Conservation (phyloP, 1,140 invertebrate species). For the Dendrolimus punctatus region DNA sequence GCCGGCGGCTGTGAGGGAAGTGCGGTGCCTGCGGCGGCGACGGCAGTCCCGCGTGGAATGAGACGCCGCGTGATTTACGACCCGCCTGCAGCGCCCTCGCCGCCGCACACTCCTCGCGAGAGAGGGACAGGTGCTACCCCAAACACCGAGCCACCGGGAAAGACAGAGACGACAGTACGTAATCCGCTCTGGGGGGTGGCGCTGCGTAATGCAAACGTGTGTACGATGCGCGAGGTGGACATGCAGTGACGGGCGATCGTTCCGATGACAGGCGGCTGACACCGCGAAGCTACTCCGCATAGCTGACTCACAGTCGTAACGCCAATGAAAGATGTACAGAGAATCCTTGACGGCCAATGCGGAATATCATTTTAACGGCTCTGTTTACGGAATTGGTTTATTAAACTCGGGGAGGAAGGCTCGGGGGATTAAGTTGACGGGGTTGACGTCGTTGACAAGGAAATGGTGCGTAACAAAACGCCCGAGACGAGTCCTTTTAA, state of each 20-base stretch:
- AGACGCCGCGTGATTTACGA: constrained; percentile 70
- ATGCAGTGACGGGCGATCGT: constrained; percentile 63
- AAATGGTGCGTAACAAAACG: constrained; percentile 50
- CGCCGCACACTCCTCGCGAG: constrained; percentile 45
- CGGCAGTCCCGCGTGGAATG: constrained; percentile 70
- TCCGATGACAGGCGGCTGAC: constrained; percentile 58
- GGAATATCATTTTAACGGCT: constrained; percentile 29
- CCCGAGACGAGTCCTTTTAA: constrained; percentile 48
- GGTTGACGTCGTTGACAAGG: constrained; percentile 44
- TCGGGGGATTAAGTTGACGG: constrained; percentile 37
- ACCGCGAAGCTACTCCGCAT: constrained; percentile 41
- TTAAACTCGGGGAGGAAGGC: constrained; percentile 11
- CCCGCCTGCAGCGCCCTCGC: constrained; percentile 65
- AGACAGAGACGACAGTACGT: constrained; percentile 46
- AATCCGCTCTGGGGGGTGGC: constrained; percentile 56
- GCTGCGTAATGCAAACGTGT: constrained; percentile 70
- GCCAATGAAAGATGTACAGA: constrained; percentile 39
- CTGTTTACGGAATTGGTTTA: constrained; percentile 22
- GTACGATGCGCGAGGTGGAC: constrained; percentile 65
- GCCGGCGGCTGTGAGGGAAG: constrained; percentile 57
- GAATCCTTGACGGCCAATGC: constrained; percentile 37
- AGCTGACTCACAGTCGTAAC: constrained; percentile 52
- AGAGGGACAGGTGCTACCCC: constrained; percentile 29
- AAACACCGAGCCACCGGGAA: constrained; percentile 14
- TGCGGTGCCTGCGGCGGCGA: constrained; percentile 62